Conservation (phyloP, 2,888 invertebrate species). For the Meteorus cinctellus region DNA sequence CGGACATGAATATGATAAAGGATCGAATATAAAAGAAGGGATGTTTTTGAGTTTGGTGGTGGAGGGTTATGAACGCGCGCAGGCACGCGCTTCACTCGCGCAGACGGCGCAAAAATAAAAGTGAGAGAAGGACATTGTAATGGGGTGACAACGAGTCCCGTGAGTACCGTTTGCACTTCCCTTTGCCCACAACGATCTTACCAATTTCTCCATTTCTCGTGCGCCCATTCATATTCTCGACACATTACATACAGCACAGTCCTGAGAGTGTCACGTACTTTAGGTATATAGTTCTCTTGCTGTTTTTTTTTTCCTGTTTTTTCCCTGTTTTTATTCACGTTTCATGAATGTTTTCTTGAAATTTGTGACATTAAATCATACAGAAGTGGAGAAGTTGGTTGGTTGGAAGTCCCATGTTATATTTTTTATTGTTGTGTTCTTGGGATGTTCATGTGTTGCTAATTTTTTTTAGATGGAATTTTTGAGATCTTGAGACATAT, state of each 20-base stretch:
- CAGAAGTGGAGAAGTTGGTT: background rate
- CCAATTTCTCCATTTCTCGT: conserved; percentile 32
- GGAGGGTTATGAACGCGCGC: conserved; percentile 22
- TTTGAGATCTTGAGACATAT: no score
- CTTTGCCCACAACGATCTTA: conserved; percentile 45
- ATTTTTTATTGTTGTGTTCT: background rate
- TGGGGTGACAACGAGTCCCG: conserved; percentile 73
- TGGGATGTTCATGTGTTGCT: background rate
- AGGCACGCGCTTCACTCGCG: conserved; percentile 34
- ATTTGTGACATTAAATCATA: conserved; percentile 15
- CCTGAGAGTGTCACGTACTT: conserved; percentile 11
- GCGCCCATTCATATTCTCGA: conserved; percentile 52
- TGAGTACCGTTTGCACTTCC: conserved; percentile 69
- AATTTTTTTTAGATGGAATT: no score
- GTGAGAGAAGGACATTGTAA: conserved; percentile 69
- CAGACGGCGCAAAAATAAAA: conserved; percentile 49
- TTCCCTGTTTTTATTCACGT: background rate
- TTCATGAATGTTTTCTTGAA: conserved; percentile 10
- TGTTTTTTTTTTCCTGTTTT: background rate
- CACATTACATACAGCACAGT: conserved; percentile 35
- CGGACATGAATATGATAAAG: conserved; percentile 51
- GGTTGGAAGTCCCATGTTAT: background rate
- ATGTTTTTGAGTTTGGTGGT: background rate
- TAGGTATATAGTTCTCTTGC: background rate
- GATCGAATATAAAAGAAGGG: conserved; percentile 1